Percentiles rank a stretch among this genome's conserved stretches.
Evolutionary conservation across 2,797 vertebrate species (phyloP).

Genomic region (Propithecus deckenii): DNA sequence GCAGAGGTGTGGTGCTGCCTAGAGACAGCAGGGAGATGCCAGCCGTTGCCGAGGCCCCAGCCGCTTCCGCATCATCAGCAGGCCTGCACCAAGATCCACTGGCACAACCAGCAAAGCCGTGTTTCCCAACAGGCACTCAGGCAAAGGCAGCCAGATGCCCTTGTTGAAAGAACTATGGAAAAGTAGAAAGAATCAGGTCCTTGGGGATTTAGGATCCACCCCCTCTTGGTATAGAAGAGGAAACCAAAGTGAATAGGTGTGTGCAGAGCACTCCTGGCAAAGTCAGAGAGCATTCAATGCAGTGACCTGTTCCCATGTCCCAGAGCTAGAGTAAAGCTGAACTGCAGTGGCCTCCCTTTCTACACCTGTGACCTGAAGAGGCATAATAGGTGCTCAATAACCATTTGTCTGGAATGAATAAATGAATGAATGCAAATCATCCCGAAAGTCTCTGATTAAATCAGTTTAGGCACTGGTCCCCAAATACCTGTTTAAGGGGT

Average conservation of each 20-base stretch:
- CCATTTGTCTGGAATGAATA: not conserved
- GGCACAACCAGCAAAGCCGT: not conserved
- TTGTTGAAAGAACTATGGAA: not conserved
- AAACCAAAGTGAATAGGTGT: not conserved
- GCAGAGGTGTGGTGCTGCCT: constrained; percentile 51
- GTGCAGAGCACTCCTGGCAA: not conserved
- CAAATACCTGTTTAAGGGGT: not conserved
- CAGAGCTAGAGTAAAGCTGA: not conserved
- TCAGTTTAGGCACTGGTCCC: not conserved
- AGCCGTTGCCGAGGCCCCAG: not conserved
- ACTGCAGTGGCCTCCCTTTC: not conserved
- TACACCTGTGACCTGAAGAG: not conserved
- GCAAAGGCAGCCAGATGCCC: not conserved
- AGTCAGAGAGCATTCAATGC: not conserved
- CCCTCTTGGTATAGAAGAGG: not conserved
- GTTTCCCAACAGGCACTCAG: not conserved
- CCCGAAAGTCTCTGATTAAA: not conserved
- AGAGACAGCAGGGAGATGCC: not conserved
- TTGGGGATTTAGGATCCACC: not conserved
- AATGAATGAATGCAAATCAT: not conserved
- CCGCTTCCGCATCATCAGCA: not conserved
- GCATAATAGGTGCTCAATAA: not conserved
- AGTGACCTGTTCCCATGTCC: not conserved
- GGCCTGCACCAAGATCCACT: not conserved
- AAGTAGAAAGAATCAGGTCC: not conserved